Evolutionary conservation across 2,888 invertebrate species (phyloP).

Genomic region (Zygogramma bicolorata): DNA sequence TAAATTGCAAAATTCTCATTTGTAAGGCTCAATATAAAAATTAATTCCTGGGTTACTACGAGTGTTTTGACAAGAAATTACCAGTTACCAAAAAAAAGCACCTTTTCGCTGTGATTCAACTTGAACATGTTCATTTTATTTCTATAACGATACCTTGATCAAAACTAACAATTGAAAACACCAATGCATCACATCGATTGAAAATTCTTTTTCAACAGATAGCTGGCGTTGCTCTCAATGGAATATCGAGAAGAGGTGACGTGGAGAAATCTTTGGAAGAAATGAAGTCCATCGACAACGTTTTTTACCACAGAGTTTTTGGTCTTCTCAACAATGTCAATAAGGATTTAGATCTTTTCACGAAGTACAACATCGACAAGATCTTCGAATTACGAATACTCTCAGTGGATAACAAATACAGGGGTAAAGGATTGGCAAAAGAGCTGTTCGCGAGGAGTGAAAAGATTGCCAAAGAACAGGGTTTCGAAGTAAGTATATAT

Average conservation of each 20-base stretch:
- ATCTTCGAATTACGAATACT: slow-evolving; percentile 86
- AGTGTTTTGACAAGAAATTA: too few species aligned
- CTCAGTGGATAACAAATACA: slow-evolving; percentile 78
- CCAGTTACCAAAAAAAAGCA: too few species aligned
- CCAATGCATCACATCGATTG: neutral
- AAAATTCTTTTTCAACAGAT: slow-evolving; percentile 71
- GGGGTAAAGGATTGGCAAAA: slow-evolving; percentile 82
- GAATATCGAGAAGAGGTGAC: slow-evolving; percentile 80
- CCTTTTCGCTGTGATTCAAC: too few species aligned
- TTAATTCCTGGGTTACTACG: too few species aligned
- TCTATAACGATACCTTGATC: too few species aligned
- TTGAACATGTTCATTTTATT: too few species aligned
- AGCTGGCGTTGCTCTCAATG: slow-evolving; percentile 83
- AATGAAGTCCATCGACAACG: slow-evolving; percentile 75
- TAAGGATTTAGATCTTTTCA: slow-evolving; percentile 77
- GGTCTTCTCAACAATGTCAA: slow-evolving; percentile 80
- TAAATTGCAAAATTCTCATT: too few species aligned
- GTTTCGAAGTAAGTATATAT: slow-evolving; percentile 76
- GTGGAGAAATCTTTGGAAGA: slow-evolving; percentile 77
- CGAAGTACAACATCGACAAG: slow-evolving; percentile 74
- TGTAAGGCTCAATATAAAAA: too few species aligned
- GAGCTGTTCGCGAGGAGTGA: slow-evolving; percentile 78
- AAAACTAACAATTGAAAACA: too few species aligned
- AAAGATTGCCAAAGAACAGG: slow-evolving; percentile 74
- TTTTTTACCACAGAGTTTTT: slow-evolving; percentile 83